phyloP scores from a whole-genome alignment of 2,113 vertebrate species.

The Chloropsis cyanopogon region DNA sequence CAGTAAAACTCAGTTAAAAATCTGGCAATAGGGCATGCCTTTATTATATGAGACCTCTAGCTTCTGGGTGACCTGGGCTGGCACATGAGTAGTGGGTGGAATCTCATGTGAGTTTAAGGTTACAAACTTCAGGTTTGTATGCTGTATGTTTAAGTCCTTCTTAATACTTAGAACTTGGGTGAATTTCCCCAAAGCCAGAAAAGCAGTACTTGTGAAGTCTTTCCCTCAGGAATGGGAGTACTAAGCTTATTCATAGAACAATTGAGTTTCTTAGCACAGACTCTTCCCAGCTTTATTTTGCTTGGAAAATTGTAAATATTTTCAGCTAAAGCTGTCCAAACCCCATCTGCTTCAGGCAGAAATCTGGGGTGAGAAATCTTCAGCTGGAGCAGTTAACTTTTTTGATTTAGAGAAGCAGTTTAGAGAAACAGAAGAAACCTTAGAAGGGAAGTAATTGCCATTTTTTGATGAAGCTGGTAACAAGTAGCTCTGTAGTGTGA shows the following conservation, averaged over 20 bases:
- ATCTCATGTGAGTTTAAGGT: neutral
- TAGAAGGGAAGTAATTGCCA: neutral
- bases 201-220: neutral
- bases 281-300: constrained; percentile 7
- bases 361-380: neutral
- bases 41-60: neutral
- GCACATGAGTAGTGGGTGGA: neutral
- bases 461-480: neutral
- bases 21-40: neutral
- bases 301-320: neutral
- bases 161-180: neutral
- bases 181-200: neutral
- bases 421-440: neutral
- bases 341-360: constrained; percentile 3
- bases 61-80: neutral
- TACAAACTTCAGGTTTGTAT: neutral
- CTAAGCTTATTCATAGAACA: neutral
- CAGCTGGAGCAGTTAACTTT: neutral
- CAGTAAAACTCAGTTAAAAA: neutral
- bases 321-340: constrained; percentile 16
- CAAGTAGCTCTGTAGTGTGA: neutral
- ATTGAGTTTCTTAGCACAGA: neutral
- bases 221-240: neutral
- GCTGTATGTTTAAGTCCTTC: neutral
- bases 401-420: neutral